Percentiles rank a stretch among this genome's conserved stretches.
Evolutionary conservation across 37 sponge, comb jelly and placozoan genomes (phyloP).

Genomic region (Corticium candelabrum): DNA sequence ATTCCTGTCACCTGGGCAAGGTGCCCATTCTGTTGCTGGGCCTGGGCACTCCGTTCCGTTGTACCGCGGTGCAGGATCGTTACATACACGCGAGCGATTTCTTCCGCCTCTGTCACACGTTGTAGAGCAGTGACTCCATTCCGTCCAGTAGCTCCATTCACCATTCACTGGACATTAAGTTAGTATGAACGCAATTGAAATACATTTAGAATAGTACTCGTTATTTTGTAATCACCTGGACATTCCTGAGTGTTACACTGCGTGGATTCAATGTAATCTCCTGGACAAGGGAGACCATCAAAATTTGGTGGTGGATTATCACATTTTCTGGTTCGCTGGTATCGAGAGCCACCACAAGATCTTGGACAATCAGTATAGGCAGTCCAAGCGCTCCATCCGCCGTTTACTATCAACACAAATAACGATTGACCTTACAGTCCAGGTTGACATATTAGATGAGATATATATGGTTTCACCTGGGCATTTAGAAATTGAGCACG

Average conservation of each 20-base stretch:
- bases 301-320: neutral
- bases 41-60: constrained; percentile 17
- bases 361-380: neutral
- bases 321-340: neutral
- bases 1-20: too few species aligned
- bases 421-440: too few species aligned
- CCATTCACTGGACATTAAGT: constrained; percentile 7
- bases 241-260: neutral
- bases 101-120: constrained; percentile 17
- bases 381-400: neutral
- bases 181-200: neutral
- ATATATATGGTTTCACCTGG: too few species aligned
- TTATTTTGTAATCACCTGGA: neutral
- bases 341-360: neutral
- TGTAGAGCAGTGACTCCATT: constrained; percentile 6
- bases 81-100: constrained; percentile 8
- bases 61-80: constrained; percentile 9
- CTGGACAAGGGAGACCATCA: neutral
- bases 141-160: constrained; percentile 14
- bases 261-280: neutral
- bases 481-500: too few species aligned
- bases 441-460: too few species aligned
- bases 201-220: neutral
- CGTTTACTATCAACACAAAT: too few species aligned
- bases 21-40: too few species aligned